These are phyloP conservation scores for Bellardia pandia DNA, from an alignment of 2,888 invertebrate genomes.

Conservation along the genomic window DNA sequence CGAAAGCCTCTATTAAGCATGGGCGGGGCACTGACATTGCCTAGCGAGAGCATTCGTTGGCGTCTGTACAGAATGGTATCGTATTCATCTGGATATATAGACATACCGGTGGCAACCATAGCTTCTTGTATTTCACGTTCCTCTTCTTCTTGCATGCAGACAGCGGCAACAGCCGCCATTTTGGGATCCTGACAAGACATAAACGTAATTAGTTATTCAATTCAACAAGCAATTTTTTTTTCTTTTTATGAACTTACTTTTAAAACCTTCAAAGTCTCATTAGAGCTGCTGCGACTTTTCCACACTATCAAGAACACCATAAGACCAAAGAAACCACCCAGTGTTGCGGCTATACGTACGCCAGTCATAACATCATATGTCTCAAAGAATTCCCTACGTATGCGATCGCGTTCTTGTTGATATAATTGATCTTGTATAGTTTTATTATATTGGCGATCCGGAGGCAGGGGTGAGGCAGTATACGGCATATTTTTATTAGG, in stretches of 20 bases:
- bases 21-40: constrained; percentile 87
- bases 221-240: too few relatives aligned
- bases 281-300: constrained; percentile 93
- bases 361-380: constrained; percentile 98
- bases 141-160: constrained; percentile 90
- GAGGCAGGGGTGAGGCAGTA: constrained; percentile 75
- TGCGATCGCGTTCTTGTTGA: constrained; percentile 87
- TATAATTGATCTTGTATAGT: constrained; percentile 79
- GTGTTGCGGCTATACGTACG: constrained; percentile 94
- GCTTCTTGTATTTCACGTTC: constrained; percentile 91
- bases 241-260: constrained; percentile 81
- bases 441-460: constrained; percentile 75
- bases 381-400: constrained; percentile 92
- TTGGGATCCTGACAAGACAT: constrained; percentile 87
- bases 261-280: constrained; percentile 88
- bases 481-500: constrained; percentile 69
- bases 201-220: background rate
- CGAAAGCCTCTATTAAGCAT: constrained; percentile 85
- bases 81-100: constrained; percentile 85
- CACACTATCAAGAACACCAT: constrained; percentile 96
- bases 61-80: constrained; percentile 85
- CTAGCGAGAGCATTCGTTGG: constrained; percentile 87
- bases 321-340: constrained; percentile 95
- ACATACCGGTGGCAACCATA: constrained; percentile 88
- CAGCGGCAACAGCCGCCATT: constrained; percentile 91